Percentiles rank a stretch among this genome's conserved stretches.
Evolutionary conservation across 2,113 vertebrate genomes (phyloP).

Genomic region (Pituophis catenifer): DNA sequence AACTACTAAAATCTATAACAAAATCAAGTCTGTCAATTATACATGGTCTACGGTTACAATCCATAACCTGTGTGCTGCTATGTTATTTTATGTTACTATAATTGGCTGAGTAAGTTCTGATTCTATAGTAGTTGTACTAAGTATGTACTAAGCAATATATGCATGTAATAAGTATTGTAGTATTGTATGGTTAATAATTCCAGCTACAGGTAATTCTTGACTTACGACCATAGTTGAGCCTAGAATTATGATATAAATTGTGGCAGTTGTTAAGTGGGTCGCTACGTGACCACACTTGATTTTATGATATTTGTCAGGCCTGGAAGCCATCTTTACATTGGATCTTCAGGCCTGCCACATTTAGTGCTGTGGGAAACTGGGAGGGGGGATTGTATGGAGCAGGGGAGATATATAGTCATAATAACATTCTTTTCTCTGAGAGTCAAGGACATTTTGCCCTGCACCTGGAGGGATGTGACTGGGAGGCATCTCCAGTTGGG

Average conservation of each 20-base stretch:
- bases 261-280: not conserved
- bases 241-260: not conserved
- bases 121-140: not conserved
- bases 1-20: too few species aligned
- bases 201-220: not conserved
- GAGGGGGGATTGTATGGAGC: too few species aligned
- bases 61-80: not conserved
- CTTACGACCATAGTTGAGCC: not conserved
- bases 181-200: not conserved
- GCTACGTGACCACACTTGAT: not conserved
- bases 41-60: too few species aligned
- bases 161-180: not conserved
- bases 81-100: rapidly evolving
- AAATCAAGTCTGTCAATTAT: too few species aligned
- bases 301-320: not conserved
- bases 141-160: not conserved
- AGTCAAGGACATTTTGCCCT: too few species aligned
- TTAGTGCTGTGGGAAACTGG: too few species aligned
- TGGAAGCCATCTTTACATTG: too few species aligned
- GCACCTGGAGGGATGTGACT: too few species aligned
- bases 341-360: too few species aligned
- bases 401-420: too few species aligned
- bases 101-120: not conserved
- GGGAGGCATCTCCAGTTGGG: too few species aligned
- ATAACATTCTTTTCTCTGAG: too few species aligned